Evolutionary conservation across 37 sponge, comb jelly and placozoan species (phyloP).

Genomic region (Beroe ovata): DNA sequence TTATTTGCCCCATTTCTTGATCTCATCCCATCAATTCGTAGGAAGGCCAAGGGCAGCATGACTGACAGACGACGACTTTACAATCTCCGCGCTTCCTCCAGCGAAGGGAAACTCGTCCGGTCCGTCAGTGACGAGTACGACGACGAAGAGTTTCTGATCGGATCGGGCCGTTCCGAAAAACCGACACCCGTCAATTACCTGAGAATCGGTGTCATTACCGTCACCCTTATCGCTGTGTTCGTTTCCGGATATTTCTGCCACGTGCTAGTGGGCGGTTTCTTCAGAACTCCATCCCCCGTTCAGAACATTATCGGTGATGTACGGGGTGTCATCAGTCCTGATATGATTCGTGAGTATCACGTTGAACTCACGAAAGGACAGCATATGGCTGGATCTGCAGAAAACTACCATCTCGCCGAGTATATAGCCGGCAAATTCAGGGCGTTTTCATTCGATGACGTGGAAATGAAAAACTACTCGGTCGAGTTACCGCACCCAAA

Average conservation of each 20-base stretch:
- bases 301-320: not conserved
- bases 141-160: constrained; percentile 40
- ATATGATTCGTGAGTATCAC: constrained; percentile 18
- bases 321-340: not conserved
- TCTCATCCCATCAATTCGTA: no score
- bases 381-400: constrained; percentile 7
- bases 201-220: not conserved
- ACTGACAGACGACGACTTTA: constrained; percentile 27
- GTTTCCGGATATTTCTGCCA: constrained; percentile 13
- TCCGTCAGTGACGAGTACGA: constrained; percentile 57
- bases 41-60: no score
- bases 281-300: not conserved
- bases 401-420: constrained; percentile 41
- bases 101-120: constrained; percentile 15
- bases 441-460: constrained; percentile 23
- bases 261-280: not conserved
- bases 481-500: constrained; percentile 38
- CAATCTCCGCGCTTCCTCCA: constrained; percentile 18
- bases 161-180: not conserved
- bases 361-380: not conserved
- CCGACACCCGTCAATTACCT: constrained; percentile 1
- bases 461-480: constrained; percentile 61
- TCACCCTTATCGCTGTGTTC: not conserved
- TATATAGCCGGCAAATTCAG: constrained; percentile 3
- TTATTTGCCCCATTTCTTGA: no score